Conservation (phyloP, 2,888 invertebrate species). For the Eupithecia subumbrata region DNA sequence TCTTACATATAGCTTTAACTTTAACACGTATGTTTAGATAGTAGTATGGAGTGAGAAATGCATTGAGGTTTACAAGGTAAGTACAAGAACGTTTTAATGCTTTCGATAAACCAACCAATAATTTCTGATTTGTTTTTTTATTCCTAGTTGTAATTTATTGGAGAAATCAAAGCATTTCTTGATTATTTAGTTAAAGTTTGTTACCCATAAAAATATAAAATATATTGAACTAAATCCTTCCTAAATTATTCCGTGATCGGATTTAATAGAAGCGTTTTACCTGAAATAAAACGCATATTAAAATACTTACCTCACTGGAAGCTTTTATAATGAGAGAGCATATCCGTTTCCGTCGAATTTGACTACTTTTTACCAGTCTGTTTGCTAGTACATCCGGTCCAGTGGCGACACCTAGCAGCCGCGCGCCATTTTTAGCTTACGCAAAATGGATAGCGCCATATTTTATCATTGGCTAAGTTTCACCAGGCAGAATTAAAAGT, state of each 20-base stretch:
- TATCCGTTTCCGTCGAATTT: too few relatives aligned
- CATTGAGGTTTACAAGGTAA: neutral
- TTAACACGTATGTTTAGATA: neutral
- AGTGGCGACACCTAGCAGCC: too few relatives aligned
- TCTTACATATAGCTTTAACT: neutral
- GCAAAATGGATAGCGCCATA: too few relatives aligned
- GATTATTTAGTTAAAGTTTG: neutral
- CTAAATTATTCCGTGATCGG: constrained; percentile 29
- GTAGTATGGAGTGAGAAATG: neutral
- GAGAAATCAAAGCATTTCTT: neutral
- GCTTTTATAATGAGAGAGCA: too few relatives aligned
- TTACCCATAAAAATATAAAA: neutral
- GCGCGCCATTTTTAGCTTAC: too few relatives aligned
- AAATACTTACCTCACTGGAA: too few relatives aligned
- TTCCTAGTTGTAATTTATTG: neutral
- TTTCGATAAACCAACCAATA: neutral
- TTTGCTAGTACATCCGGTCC: too few relatives aligned
- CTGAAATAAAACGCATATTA: too few relatives aligned
- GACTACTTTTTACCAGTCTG: too few relatives aligned
- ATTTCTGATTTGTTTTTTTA: neutral
- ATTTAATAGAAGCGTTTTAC: too few relatives aligned
- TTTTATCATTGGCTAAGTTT: too few relatives aligned
- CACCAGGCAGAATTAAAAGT: too few relatives aligned
- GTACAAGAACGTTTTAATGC: neutral
- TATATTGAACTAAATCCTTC: constrained; percentile 15